phyloP scores from a whole-genome alignment of 1,140 invertebrate species.

The Amyelois transitella region DNA sequence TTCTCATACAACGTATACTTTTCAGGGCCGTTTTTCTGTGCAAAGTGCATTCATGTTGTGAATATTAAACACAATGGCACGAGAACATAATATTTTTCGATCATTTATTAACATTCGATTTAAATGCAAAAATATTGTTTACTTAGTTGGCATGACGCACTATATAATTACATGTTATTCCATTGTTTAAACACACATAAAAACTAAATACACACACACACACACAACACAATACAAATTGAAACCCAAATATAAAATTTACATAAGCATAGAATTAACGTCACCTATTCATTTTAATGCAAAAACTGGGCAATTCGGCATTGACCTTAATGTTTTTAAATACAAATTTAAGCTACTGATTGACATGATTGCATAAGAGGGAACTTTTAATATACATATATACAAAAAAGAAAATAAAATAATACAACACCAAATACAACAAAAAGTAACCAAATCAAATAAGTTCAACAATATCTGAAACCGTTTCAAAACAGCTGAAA shows the following conservation, averaged over 20 bases:
- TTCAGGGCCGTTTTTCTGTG: not conserved
- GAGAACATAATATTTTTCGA: not conserved
- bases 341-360: no score
- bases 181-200: not conserved
- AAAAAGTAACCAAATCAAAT: not conserved
- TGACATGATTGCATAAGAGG: no score
- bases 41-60: not conserved
- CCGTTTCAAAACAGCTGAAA: conserved; percentile 23
- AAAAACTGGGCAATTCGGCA: no score
- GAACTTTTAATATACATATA: no score
- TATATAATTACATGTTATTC: not conserved
- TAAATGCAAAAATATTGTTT: not conserved
- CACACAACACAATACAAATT: not conserved
- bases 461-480: not conserved
- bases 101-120: not conserved
- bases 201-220: not conserved
- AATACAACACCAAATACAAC: not conserved
- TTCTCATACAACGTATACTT: no score
- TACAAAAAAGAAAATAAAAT: no score
- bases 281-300: no score
- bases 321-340: no score
- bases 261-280: no score
- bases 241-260: no score
- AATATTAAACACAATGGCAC: not conserved
- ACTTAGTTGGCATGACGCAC: not conserved